These are phyloP conservation scores for Solenopsis fugax DNA, from an alignment of 1,140 invertebrate species.

Conservation along the genomic window DNA sequence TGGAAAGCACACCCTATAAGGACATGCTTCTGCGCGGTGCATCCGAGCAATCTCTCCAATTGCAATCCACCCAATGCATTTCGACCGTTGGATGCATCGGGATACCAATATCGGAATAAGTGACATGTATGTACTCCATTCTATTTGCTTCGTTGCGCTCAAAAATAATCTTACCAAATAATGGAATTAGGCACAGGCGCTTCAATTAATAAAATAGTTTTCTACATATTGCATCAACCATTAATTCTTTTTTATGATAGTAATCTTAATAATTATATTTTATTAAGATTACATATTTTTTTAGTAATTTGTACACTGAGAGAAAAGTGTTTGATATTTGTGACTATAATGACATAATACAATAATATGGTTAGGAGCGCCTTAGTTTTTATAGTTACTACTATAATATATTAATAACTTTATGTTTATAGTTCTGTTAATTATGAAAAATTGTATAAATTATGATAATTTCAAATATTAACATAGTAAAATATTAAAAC, in stretches of 20 bases:
- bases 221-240: not conserved
- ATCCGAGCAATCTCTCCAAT: constrained; percentile 44
- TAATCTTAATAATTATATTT: not conserved
- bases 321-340: no score
- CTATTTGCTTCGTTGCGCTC: constrained; percentile 7
- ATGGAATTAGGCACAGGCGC: not conserved
- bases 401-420: no score
- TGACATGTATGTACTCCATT: not conserved
- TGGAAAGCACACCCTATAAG: constrained; percentile 15
- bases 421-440: no score
- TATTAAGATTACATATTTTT: no score
- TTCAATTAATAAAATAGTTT: not conserved
- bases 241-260: not conserved
- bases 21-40: constrained; percentile 33
- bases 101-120: constrained; percentile 42
- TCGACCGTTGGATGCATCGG: not conserved
- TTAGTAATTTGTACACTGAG: no score
- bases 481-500: no score
- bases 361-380: no score
- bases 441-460: no score
- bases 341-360: no score
- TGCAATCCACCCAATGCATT: constrained; percentile 39
- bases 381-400: no score
- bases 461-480: no score
- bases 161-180: constrained; percentile 2